Conservation (phyloP, 2,797 vertebrate species). For the Sciurus vulgaris region DNA sequence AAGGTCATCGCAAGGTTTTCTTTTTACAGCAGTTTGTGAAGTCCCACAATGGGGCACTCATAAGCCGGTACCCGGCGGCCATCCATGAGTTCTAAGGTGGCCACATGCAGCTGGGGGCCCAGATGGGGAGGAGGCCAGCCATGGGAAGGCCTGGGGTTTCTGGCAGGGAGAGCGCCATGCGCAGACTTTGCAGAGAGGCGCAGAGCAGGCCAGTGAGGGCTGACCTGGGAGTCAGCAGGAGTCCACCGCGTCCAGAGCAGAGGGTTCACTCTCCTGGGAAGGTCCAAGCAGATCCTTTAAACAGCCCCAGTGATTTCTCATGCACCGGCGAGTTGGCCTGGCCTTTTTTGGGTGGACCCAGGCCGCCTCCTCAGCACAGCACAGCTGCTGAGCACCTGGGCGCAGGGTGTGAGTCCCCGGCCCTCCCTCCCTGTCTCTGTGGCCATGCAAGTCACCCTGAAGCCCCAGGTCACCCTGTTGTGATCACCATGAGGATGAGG, state of each 20-base stretch:
- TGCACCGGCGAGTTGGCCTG: fast-evolving
- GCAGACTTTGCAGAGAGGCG: not conserved
- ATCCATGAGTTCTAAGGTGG: not conserved
- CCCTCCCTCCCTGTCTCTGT: not conserved
- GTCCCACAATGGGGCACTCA: not conserved
- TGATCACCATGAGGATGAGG: not conserved
- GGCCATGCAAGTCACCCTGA: not conserved
- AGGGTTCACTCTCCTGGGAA: not conserved
- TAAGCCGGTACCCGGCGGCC: fast-evolving
- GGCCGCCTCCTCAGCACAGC: not conserved
- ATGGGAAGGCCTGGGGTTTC: fast-evolving
- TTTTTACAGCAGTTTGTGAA: not conserved
- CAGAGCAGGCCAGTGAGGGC: not conserved
- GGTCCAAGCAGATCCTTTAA: not conserved
- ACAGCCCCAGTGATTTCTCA: fast-evolving
- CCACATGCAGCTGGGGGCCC: too few relatives aligned
- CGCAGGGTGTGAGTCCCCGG: fast-evolving
- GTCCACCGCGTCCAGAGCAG: too few relatives aligned
- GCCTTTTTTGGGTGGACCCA: not conserved
- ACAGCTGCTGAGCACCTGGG: fast-evolving
- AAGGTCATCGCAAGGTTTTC: not conserved
- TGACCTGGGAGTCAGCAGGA: not conserved
- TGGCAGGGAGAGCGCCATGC: fast-evolving
- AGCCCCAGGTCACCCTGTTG: not conserved
- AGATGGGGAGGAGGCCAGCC: not conserved